Conservation (phyloP, 1,140 invertebrate species). For the Metaphire vulgaris region DNA sequence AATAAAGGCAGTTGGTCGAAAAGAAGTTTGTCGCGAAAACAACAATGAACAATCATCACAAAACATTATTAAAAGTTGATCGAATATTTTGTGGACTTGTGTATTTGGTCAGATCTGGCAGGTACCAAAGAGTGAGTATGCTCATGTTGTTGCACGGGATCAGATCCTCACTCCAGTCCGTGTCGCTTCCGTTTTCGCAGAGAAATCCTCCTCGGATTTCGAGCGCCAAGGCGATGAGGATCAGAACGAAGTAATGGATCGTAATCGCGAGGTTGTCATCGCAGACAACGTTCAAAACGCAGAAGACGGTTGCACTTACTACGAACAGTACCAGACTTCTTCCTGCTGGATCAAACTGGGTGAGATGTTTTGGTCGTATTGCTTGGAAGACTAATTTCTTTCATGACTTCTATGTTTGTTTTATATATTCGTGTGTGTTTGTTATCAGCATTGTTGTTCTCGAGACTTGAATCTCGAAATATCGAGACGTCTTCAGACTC, state of each 20-base stretch:
- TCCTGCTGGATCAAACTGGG: constrained; percentile 68
- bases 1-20: no score
- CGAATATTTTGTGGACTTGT: no score
- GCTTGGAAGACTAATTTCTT: no score
- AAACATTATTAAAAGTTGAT: no score
- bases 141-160: constrained; percentile 65
- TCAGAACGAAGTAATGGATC: constrained; percentile 41
- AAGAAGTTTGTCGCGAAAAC: no score
- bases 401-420: no score
- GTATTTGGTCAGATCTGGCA: constrained; percentile 25
- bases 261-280: constrained; percentile 37
- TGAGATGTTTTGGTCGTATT: constrained; percentile 31
- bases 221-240: constrained; percentile 60
- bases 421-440: no score
- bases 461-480: no score
- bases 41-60: no score
- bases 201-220: constrained; percentile 56
- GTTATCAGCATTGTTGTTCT: no score
- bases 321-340: constrained; percentile 73
- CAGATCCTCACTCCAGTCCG: constrained; percentile 71
- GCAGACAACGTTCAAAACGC: constrained; percentile 29
- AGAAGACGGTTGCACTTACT: constrained; percentile 71
- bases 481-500: no score
- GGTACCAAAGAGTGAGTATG: constrained; percentile 53
- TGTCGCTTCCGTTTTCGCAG: constrained; percentile 80